Conservation (phyloP, 1,140 invertebrate genomes). For the Tetraneura akinire region DNA sequence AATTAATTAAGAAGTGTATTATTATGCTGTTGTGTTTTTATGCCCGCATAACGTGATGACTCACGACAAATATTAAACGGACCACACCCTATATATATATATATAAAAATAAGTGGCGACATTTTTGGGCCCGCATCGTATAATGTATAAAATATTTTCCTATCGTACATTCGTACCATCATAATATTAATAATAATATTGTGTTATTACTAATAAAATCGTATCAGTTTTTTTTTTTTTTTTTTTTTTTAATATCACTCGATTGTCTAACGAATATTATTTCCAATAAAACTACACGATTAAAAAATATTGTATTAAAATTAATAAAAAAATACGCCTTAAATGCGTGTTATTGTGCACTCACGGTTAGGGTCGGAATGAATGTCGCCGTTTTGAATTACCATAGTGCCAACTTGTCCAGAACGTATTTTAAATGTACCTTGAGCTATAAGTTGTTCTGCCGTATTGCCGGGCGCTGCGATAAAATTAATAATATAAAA, state of each 20-base stretch:
- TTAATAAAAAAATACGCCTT: not conserved
- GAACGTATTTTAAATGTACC: constrained; percentile 18
- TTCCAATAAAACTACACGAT: no score
- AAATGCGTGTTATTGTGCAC: not conserved
- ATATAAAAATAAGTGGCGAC: no score
- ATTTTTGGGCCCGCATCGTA: not conserved
- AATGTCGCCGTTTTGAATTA: not conserved
- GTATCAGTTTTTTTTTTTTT: not conserved
- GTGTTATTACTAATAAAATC: no score
- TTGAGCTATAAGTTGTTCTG: not conserved
- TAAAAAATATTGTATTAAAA: not conserved
- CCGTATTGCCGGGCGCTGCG: constrained; percentile 4
- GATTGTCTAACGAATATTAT: no score
- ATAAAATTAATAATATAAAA: not conserved
- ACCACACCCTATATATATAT: constrained; percentile 30
- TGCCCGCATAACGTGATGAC: constrained; percentile 2
- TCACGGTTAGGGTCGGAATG: constrained; percentile 5
- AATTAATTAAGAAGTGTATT: not conserved
- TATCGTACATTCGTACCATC: no score
- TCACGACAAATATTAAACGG: constrained; percentile 6
- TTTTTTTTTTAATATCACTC: not conserved
- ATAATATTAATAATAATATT: not conserved
- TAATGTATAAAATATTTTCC: no score
- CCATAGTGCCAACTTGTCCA: not conserved
- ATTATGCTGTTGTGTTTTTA: not conserved